Conservation (phyloP, 2,113 vertebrate species). For the Lophotis ruficrista region DNA sequence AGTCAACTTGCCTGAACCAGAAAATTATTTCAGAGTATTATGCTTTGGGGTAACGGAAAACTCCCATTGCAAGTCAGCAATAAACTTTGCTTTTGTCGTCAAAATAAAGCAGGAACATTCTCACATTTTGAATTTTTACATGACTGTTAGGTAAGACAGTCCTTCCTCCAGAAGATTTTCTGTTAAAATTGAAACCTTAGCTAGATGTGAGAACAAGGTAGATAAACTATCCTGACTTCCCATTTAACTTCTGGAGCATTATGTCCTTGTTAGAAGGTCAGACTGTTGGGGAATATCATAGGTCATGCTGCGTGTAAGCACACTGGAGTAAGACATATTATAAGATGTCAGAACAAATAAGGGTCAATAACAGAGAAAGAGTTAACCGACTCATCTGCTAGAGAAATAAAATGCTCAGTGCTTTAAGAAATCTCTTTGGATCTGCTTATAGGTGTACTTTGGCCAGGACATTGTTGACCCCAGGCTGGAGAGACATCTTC, state of each 20-base stretch:
- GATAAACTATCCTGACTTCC: neutral
- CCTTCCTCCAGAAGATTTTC: neutral
- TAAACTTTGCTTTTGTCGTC: conserved; percentile 25
- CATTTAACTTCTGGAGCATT: neutral
- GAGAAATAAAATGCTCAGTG: neutral
- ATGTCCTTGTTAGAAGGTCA: neutral
- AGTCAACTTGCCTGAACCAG: conserved; percentile 38
- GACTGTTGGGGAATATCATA: neutral
- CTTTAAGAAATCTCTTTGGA: neutral
- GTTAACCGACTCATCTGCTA: neutral
- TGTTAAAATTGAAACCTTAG: neutral
- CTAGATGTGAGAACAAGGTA: neutral
- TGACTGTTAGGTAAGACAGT: neutral
- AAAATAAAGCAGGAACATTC: conserved; percentile 13
- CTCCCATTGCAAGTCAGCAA: neutral
- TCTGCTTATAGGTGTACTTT: neutral
- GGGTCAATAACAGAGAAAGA: neutral
- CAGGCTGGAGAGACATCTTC: neutral
- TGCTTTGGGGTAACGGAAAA: neutral
- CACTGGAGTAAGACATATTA: neutral
- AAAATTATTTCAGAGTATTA: conserved; percentile 40
- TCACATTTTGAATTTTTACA: neutral
- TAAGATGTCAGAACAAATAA: neutral
- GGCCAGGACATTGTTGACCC: neutral
- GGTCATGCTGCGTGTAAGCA: neutral